Evolutionary conservation across 2,113 vertebrate genomes (phyloP), one percentile per base, ranked within the genome.

Genomic region (Pachycephala philippinensis): DNA sequence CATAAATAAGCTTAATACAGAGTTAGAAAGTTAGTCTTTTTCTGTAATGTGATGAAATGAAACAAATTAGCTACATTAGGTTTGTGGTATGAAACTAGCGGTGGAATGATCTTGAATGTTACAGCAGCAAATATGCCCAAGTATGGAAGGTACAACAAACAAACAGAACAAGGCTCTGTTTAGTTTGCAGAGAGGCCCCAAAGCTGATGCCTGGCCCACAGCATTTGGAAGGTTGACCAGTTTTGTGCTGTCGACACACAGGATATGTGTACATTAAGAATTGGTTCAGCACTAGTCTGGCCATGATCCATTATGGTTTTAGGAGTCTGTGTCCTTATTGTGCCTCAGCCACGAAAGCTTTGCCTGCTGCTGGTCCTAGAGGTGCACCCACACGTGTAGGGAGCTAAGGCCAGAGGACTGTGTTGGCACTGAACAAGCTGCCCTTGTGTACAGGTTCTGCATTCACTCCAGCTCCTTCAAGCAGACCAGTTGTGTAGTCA

Each of bases 351-450:
- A 31, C 2, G 1, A n/a, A n/a, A 27, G 23, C 17, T 74, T 68
- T 77, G 42, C 28, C 31, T 33, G 6, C n/a, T 45, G 17, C 45
- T 54, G 28, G 6, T 45, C 27, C 44, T 17, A 24, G 52, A 28
- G 0, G 0, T 33, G 39, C 26, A 19, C 24, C 21, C 40, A 49
- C 19, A 42, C 0, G 0, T 0, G 4, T 18, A 31, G 28, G 49
- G 20, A 61, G 37, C 39, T 56, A 7, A 37, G 54, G 42, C 39
- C 50, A 65, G 74, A 65, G 72, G 11, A n/a, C 31, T 11, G 11
- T 31, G 59, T 6, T 24, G 74, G 20, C 60, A 18, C 13, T 20
- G 44, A 64, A 20, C 1, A 1, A 60, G 30, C 13, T 56, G 63
- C 37, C 9, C 11, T 13, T 28, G 6, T 37, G 22, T 33, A 15